A percentile compares a stretch with the other conserved stretches of the same genome.
These are phyloP conservation scores for Melipona bicolor DNA, from an alignment of 2,888 invertebrate genomes.

Conservation along the genomic window DNA sequence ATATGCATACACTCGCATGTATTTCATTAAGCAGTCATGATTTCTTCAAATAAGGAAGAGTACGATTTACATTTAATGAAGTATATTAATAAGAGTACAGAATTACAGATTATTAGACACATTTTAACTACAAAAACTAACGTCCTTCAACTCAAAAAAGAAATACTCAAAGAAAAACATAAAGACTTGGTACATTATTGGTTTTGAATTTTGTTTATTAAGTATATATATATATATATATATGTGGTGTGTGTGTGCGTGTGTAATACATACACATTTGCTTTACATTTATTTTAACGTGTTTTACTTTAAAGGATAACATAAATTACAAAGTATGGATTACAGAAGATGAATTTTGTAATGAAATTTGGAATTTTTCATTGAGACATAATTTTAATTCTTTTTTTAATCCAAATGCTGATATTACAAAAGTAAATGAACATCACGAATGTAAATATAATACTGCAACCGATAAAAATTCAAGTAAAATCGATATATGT, in stretches of 20 bases:
- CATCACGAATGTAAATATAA: conserved; percentile 40
- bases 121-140: conserved; percentile 12
- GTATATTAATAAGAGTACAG: conserved; percentile 26
- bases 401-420: conserved; percentile 39
- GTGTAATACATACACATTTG: neutral
- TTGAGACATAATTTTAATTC: conserved; percentile 62
- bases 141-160: conserved; percentile 46
- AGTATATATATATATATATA: neutral
- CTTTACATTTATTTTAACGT: conserved; percentile 6
- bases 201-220: neutral
- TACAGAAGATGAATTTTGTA: conserved; percentile 62
- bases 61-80: conserved; percentile 18
- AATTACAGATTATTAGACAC: conserved; percentile 41
- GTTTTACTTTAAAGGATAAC: conserved; percentile 63
- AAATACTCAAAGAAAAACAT: conserved; percentile 56
- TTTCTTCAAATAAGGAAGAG: neutral
- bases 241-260: neutral
- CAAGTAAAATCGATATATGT: neutral
- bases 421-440: conserved; percentile 24
- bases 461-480: neutral
- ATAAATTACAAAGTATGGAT: conserved; percentile 67
- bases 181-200: conserved; percentile 65
- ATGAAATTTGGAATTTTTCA: conserved; percentile 71
- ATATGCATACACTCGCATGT: neutral
- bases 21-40: conserved; percentile 8